phyloP scores from a whole-genome alignment of 2,888 invertebrate species.

The Chromoteleia sp. region DNA sequence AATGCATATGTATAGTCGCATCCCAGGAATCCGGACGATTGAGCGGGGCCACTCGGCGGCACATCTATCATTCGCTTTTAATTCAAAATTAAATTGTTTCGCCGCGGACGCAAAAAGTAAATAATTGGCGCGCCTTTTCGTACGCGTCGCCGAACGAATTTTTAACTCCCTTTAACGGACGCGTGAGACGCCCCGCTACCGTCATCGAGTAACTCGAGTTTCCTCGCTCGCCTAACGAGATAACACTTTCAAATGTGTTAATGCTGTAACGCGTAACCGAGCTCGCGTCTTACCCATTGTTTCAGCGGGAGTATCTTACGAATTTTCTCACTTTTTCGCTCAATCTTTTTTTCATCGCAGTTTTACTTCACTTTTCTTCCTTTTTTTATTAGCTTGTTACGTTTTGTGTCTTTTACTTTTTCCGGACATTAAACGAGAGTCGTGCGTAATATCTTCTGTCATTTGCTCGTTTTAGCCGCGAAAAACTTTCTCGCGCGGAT shows the following conservation, averaged over 20 bases:
- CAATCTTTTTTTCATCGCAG: background rate
- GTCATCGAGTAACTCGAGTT: background rate
- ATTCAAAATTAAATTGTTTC: slow-evolving; percentile 56
- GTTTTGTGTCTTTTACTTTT: background rate
- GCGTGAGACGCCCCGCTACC: background rate
- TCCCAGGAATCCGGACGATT: slow-evolving; percentile 13
- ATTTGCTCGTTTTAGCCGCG: slow-evolving; percentile 7
- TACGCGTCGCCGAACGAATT: slow-evolving; percentile 8
- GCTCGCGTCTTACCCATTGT: background rate
- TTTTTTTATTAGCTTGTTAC: background rate
- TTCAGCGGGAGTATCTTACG: no score
- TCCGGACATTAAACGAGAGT: background rate
- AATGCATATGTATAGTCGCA: slow-evolving; percentile 36
- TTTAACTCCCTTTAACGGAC: background rate
- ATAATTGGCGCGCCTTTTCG: slow-evolving; percentile 33
- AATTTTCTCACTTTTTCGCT: background rate
- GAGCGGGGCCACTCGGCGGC: background rate
- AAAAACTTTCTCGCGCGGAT: background rate
- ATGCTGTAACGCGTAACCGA: background rate
- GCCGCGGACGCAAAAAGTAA: slow-evolving; percentile 22
- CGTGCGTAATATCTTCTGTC: background rate
- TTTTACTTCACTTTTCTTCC: background rate
- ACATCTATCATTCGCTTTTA: slow-evolving; percentile 41
- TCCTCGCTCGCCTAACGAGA: background rate
- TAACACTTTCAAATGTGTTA: background rate